Evolutionary conservation across 2,797 vertebrate genomes (phyloP), one percentile per base, ranked within the genome.

Genomic region (Falco columbarius): DNA sequence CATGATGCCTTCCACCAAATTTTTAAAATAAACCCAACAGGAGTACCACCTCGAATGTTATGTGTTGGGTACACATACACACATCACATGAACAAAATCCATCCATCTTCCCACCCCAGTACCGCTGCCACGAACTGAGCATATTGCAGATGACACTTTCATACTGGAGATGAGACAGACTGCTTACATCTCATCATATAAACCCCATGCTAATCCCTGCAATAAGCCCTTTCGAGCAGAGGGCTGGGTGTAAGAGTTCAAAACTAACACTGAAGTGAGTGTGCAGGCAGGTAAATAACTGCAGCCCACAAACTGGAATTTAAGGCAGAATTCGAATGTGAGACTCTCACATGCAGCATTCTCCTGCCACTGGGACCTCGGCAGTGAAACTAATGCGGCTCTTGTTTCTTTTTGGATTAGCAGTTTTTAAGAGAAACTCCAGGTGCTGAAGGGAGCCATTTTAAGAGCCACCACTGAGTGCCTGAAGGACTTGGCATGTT

Each of bases 361-460:
- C 44, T 54, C 51, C 47, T 0, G 0, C 65, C 4, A 4, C 63
- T 5, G 10, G 82, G 66, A 73, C 10, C 22, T 1, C 7, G 47
- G 83, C 63, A 65, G 20, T 20, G 65, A 79, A 89, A 91, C 0
- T 6, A 87, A 66, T 4, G 3, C 46, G 81, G 56, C 72, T 22
- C 84, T 83, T 40, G 51, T 38, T 81, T 59, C 86, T 79, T 95
- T 72, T 29, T 55, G 90, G 86, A 93, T 94, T 87, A 88, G 68
- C 58, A 79, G 54, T 20, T 95, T 93, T 87, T 86, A 95, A 93
- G 89, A 89, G 81, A 83, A 92, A 86, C 72, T 82, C 94, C 93
- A 96, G 90, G 93, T 95, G 95, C 93, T 97, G 94, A 85, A 86
- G 84, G 81, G 83, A 94, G 46, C 46, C 75, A 68, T 96, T 96